These are phyloP conservation scores for Actinostola sp. DNA, from an alignment of 92 coral and sea anemone species.

Conservation along the genomic window DNA sequence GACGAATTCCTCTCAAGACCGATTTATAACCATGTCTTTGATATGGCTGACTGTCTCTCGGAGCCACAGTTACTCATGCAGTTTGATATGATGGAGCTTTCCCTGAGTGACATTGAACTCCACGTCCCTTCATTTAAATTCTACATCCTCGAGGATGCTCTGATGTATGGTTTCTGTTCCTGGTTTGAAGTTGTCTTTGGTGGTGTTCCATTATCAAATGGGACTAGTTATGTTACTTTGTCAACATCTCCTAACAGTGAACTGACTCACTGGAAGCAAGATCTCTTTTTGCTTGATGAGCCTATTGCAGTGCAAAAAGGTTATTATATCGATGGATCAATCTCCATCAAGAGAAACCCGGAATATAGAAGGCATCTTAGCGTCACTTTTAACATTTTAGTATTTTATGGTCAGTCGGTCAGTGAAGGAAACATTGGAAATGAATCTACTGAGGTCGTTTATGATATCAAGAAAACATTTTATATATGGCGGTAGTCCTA, in stretches of 20 bases:
- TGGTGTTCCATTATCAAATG: conserved; percentile 43
- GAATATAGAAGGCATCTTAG: conserved; percentile 80
- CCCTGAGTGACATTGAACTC: conserved; percentile 62
- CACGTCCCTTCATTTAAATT: conserved; percentile 63
- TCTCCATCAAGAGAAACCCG: conserved; percentile 68
- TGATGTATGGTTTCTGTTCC: conserved; percentile 84
- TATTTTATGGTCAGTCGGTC: conserved; percentile 14
- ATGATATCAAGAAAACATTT: conserved; percentile 62
- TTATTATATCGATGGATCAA: conserved; percentile 65
- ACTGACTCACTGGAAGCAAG: conserved; percentile 94
- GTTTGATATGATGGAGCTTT: conserved; percentile 63
- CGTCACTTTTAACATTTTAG: conserved; percentile 63
- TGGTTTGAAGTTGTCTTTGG: conserved; percentile 97
- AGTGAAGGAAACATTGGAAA: conserved; percentile 4
- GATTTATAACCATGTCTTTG: conserved; percentile 73
- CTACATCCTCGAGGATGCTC: conserved; percentile 63
- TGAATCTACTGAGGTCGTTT: conserved; percentile 20
- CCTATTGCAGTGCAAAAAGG: conserved; percentile 72
- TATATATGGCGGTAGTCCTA: conserved; percentile 65
- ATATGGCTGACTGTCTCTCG: conserved; percentile 63
- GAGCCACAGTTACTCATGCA: conserved; percentile 59
- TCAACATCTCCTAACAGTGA: conserved; percentile 76
- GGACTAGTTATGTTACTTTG: conserved; percentile 33
- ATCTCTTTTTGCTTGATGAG: conserved; percentile 82
- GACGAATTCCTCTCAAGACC: conserved; percentile 87